Evolutionary conservation across 2,113 vertebrate genomes (phyloP), one percentile per base, ranked within the genome.

Genomic region (Rhadina sibilatrix): DNA sequence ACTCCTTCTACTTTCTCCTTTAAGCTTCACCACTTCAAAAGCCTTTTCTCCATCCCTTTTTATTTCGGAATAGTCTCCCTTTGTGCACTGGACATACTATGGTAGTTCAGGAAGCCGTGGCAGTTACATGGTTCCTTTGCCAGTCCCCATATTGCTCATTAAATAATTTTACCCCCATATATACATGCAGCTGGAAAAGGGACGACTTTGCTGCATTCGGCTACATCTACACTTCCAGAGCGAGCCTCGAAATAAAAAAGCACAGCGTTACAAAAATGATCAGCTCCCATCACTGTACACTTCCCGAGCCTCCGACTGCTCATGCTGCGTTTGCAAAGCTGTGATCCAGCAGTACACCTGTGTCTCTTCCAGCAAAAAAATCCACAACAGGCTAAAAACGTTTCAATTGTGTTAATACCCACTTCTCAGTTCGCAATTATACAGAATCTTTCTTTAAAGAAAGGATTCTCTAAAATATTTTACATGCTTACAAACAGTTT

Each of bases 281-380:
- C 53, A 25, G 46, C 42, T n/a, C 49, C 63, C 76, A 24, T 40
- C 44, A 6, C 53, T n/a, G 44, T 7, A n/a, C 28, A 1, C 27
- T 46, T 71, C 63, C 68, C 2, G 18, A 69, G 30, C 4, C 14
- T 44, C 20, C 0, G 0, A 15, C 0, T 4, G 72, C 80, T 65
- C 47, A 5, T 3, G 0, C 22, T 21, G 2, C 2, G 0, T 18
- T 63, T 35, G 17, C 23, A 35, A 61, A 38, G 70, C 74, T 2
- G 10, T 2, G 33, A 82, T 54, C 49, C 3, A 47, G 50, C 44
- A 19, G 28, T n/a, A 72, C 87, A 92, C 93, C 84, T 94, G 91
- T 30, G 42, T 38, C 80, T 37, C 63, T 59, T 35, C 3, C 2
- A 66, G 42, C 5, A 5, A n/a, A 77, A 20, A 22, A 52, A 77